Base-by-base conservation (phyloP, 1,140 invertebrate genomes). In the Megathymus violae region DNA sequence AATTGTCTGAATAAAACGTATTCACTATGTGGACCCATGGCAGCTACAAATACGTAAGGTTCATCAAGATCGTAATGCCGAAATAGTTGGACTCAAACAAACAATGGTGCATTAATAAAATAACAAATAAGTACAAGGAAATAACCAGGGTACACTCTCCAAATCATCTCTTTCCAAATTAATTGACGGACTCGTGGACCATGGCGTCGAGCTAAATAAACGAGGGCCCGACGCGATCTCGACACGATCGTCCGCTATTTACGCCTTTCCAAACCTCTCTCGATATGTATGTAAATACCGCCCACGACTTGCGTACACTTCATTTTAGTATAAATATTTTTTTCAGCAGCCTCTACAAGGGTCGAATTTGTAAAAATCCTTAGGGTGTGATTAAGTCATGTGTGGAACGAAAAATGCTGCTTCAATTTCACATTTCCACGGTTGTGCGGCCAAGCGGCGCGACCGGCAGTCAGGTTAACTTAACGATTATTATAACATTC, bases 341-440 rank as follows among this genome's bases (percentile, higher is more conserved):
- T 17, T 25, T 25, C 36, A 54, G 36, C 38, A 17, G 17, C 14
- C 19, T 43, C 34, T 40, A 22, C n/a, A 25, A 52, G 38, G 51
- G 51, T 17, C 13, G 36, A 22, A 27, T 54, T 54, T 27, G 17
- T 2, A 54, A 54, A 54, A 43, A 54, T 52, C 50, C 50, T 52
- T 36, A 38, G 50, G 17, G 50, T 36, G 50, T 52, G 50, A 52
- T 52, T 52, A 52, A 22, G 50, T 52, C 15, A 15, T 13, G 34
- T 52, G 38, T 40, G 50, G 31, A 17, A 34, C n/a, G 11, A 52
- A 52, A 54, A 54, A 54, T 38, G 19, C 5, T 11, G 17, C 19
- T 27, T 15, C 38, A 27, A 40, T 27, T 27, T 43, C 38, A 52
- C 22, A 34, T 52, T 17, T 52, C n/a, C n/a, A n/a, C n/a, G n/a